A percentile compares a stretch with the other conserved stretches of the same genome.
Conservation (phyloP, 2,888 invertebrate genomes). For the Sphaeridia pumilis region DNA sequence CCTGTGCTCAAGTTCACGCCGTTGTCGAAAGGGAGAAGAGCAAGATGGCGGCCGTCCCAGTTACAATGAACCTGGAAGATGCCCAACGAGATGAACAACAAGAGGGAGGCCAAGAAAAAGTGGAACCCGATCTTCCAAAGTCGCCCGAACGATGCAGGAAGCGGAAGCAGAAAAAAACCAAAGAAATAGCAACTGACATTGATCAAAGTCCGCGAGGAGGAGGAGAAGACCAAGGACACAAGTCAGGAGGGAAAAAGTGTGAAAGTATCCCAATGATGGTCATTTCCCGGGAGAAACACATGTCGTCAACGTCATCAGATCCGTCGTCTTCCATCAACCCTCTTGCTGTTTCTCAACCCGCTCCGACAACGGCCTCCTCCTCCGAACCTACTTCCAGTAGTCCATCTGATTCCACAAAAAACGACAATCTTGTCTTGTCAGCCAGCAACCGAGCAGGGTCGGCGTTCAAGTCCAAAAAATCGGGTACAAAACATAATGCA, state of each 20-base stretch:
- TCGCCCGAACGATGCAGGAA: neutral
- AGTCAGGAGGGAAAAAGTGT: neutral
- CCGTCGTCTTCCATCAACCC: neutral
- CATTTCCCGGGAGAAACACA: constrained; percentile 1
- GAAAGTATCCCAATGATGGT: neutral
- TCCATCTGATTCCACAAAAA: too few relatives aligned
- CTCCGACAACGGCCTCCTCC: too few relatives aligned
- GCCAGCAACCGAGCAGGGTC: too few relatives aligned
- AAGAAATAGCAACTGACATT: neutral
- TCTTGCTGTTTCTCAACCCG: neutral
- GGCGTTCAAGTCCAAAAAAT: neutral
- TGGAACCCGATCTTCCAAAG: constrained; percentile 35
- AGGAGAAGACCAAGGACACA: neutral
- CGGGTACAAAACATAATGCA: neutral
- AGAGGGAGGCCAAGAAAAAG: neutral
- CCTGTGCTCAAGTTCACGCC: constrained; percentile 1
- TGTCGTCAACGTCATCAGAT: neutral
- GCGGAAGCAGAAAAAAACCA: neutral
- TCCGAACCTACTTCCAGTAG: too few relatives aligned
- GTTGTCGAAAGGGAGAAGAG: constrained; percentile 6
- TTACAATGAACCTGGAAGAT: neutral
- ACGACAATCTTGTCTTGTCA: too few relatives aligned
- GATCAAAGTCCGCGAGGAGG: neutral
- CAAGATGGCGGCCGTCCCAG: neutral
- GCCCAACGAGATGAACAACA: neutral